Evolutionary conservation across 2,888 invertebrate genomes (phyloP), one percentile per base, ranked within the genome.

Genomic region (Chrysomela aeneicollis): DNA sequence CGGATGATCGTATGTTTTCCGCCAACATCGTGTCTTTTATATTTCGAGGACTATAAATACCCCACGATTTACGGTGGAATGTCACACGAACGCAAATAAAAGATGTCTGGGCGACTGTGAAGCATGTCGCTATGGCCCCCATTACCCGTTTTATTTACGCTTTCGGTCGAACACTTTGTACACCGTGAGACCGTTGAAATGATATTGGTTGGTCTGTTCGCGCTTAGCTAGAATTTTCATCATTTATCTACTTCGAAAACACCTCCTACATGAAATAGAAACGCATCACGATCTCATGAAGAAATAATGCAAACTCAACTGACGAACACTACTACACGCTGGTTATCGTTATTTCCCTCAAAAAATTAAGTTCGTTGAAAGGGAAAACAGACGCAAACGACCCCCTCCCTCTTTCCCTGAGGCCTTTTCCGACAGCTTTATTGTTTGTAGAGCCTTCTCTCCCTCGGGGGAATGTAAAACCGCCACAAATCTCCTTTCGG

Each of bases 391-490:
- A 8, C 49, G 49, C 21, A 35, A 35, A 35, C 12, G 15, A n/a
- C 42, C 42, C 3, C 42, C 42, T 15, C 42, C 3, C 15, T 2
- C 10, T 12, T 10, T 21, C 49, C 21, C 49, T 49, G 72, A 67
- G 70, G 72, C 72, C 26, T 26, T 26, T 15, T 15, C 42, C 15
- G 15, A 42, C 42, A 59, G 66, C 75, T 77, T 77, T 75, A 78
- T 77, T 77, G 76, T 77, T 76, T 77, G 74, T 77, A 74, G 74
- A 74, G 76, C 76, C 75, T 71, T 74, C 77, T 73, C 64, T 17
- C 76, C 73, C 73, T 62, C 69, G 74, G 72, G 74, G 72, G 77
- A 75, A 76, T 76, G 77, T 78, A 78, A 78, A 77, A 78, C 73
- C 73, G 75, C 77, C 77, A 74, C 76, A 76, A 77, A 77, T 77